Conservation (phyloP, 2,113 vertebrate species). For the Bujurquina vittata region DNA sequence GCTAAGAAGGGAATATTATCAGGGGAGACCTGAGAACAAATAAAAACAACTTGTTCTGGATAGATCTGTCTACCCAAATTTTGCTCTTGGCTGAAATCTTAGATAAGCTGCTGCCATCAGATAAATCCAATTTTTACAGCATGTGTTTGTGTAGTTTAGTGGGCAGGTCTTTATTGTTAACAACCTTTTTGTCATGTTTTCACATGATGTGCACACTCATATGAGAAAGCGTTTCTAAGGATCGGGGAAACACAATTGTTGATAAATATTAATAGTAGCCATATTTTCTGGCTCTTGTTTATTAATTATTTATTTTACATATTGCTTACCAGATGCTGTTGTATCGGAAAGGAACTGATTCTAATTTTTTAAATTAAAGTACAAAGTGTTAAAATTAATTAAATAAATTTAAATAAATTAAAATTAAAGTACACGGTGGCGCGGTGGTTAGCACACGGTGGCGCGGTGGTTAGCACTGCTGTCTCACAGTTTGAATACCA, state of each 20-base stretch:
- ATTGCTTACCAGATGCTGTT: neutral
- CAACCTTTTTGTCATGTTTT: too few relatives aligned
- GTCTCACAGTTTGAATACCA: too few relatives aligned
- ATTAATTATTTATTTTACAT: neutral
- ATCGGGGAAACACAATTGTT: neutral
- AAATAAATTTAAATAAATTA: too few relatives aligned
- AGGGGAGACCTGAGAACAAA: slow-evolving; percentile 37
- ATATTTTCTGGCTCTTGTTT: neutral
- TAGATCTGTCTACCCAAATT: neutral
- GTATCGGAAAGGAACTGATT: too few relatives aligned
- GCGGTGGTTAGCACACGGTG: too few relatives aligned
- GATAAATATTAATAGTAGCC: neutral
- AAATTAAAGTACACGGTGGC: too few relatives aligned
- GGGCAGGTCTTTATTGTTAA: too few relatives aligned
- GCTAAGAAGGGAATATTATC: slow-evolving; percentile 36
- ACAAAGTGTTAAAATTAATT: too few relatives aligned
- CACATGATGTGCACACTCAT: neutral
- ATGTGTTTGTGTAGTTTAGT: too few relatives aligned
- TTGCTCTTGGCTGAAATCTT: neutral
- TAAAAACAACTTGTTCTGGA: slow-evolving; percentile 11
- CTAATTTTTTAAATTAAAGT: neutral
- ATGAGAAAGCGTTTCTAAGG: neutral
- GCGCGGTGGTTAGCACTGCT: too few relatives aligned
- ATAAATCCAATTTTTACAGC: neutral
- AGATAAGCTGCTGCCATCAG: neutral